These are phyloP conservation scores for Holotrichia oblita DNA, from an alignment of 1,140 invertebrate genomes.

Conservation along the genomic window DNA sequence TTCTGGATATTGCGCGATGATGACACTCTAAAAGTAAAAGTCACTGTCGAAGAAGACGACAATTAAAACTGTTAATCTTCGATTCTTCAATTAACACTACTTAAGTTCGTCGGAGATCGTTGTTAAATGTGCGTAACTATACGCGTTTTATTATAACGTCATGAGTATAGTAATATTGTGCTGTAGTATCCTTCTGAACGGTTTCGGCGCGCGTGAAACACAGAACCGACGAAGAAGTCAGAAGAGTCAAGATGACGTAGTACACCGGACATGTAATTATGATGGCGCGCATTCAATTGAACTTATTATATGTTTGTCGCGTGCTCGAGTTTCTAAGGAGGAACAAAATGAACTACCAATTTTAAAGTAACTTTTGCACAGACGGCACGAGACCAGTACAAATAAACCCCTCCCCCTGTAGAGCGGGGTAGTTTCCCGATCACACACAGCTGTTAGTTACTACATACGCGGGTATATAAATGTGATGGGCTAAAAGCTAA, in stretches of 20 bases:
- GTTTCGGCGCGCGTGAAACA: conserved; percentile 9
- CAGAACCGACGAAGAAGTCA: conserved; percentile 26
- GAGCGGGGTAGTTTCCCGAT: conserved; percentile 28
- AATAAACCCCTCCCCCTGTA: conserved; percentile 40
- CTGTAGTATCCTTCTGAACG: not conserved
- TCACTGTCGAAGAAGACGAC: conserved; percentile 23
- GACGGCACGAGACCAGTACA: conserved; percentile 40
- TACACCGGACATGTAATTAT: conserved; percentile 39
- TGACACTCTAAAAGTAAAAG: conserved; percentile 31
- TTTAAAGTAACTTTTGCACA: conserved; percentile 41
- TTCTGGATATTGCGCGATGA: conserved; percentile 12
- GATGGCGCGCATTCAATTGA: conserved; percentile 39
- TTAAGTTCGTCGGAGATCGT: conserved; percentile 24
- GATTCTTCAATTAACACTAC: conserved; percentile 30
- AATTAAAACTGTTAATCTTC: conserved; percentile 36
- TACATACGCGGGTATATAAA: not conserved
- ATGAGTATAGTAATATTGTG: not conserved
- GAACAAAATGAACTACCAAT: conserved; percentile 39
- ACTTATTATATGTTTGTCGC: conserved; percentile 39
- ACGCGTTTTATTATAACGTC: not conserved
- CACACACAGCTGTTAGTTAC: conserved; percentile 37
- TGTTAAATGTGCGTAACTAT: not conserved
- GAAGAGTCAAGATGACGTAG: conserved; percentile 1
- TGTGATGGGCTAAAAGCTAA: not conserved
- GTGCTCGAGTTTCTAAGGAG: conserved; percentile 40